phyloP scores from a whole-genome alignment of 2,113 vertebrate genomes.

The Apodemus speciosus region DNA sequence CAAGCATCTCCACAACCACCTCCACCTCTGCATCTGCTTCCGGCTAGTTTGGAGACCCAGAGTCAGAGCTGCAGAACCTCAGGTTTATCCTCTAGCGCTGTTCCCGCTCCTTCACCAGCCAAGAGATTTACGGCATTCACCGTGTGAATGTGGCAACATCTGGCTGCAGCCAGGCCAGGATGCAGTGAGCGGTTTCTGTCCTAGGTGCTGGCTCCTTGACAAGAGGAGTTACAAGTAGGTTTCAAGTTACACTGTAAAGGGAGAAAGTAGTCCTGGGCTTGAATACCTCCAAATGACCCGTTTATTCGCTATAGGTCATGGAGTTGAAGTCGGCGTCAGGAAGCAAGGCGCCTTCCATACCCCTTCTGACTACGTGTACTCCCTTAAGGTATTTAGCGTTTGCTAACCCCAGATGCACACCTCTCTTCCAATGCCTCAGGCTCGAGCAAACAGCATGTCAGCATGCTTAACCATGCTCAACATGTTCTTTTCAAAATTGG shows the following conservation, averaged over 20 bases:
- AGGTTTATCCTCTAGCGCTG: neutral
- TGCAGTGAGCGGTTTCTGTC: neutral
- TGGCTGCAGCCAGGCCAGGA: neutral
- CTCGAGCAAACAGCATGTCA: neutral
- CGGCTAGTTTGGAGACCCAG: conserved; percentile 9
- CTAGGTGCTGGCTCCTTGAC: neutral
- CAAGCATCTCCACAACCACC: neutral
- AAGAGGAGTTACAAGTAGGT: neutral
- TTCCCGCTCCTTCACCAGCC: neutral
- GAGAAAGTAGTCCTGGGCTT: neutral
- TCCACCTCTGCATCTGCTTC: neutral
- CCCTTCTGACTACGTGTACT: neutral
- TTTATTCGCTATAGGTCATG: conserved; percentile 7
- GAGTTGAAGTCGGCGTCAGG: conserved; percentile 28
- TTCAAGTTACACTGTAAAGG: conserved; percentile 12
- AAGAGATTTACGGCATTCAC: neutral
- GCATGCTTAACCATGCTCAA: neutral
- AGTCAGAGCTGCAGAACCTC: neutral
- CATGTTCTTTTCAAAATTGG: conserved; percentile 46
- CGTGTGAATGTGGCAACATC: neutral
- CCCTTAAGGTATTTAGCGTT: neutral
- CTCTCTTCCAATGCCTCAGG: neutral
- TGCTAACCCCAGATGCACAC: neutral
- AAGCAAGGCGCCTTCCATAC: conserved; percentile 25
- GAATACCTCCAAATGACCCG: conserved; percentile 2